Base-by-base conservation (phyloP, 2,888 invertebrate genomes). In the Scelioninae gen. 2 region DNA sequence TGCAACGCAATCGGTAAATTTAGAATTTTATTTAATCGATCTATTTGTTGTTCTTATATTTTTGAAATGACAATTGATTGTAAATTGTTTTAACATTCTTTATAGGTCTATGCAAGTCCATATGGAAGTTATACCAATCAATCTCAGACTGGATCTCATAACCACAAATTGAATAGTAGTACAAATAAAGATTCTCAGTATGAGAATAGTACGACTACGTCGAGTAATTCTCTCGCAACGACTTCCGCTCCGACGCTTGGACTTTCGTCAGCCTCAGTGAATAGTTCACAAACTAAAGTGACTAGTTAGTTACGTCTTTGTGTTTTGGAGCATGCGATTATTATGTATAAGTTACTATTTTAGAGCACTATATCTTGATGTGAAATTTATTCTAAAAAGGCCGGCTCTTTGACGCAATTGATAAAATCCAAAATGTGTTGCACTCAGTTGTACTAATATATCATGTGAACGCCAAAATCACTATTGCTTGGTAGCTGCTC, bases 271-370 rank as follows among this genome's bases (percentile, higher is more conserved):
- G 77, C 83, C 2, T 82, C 85, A 22, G 84, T 83, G 13, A 85
- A 83, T 61, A 83, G 80, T 73, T 84, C 85, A 0, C 85, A 85
- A 68, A 83, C 85, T 18, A 85, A 85, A 79, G 84, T 84, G 3
- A 84, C 85, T 3, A 84, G 80, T 63, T 65, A 52, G 65, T 72
- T 65, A 60, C 60, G 6, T 58, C 46, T 72, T 60, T 65, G 45
- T 58, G 65, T 72, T 53, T 71, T 65, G 35, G 53, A 60, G 72
- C 72, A 72, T 72, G 72, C 53, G 60, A 65, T 6, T 57, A 48
- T 10, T 31, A 7, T 60, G 35, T 15, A 2, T 18, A 28, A 48
- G 28, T 50, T 28, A 41, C 13, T 50, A 31, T 61, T 25, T 46
- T 22, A 2, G 69, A 69, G 69, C 69, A 69, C 39, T 41, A 61